Evolutionary conservation across 2,888 invertebrate genomes (phyloP).

Genomic region (Exocentrus adspersus): DNA sequence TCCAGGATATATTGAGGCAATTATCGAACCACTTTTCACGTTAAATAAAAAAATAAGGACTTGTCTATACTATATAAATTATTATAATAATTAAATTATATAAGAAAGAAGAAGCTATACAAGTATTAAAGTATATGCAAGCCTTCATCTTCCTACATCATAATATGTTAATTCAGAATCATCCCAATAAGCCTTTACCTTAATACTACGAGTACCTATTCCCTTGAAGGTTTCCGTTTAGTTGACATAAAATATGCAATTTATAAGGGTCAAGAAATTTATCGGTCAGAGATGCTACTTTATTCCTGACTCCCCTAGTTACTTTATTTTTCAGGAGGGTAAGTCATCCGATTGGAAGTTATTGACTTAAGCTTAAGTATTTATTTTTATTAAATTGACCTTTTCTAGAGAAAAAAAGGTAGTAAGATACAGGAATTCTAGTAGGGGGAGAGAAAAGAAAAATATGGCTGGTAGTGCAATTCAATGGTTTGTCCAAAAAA

Average conservation of each 20-base stretch:
- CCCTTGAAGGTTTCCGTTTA: background rate
- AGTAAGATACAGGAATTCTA: too few relatives aligned
- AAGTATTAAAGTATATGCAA: too few relatives aligned
- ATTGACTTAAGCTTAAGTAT: background rate
- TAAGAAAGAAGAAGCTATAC: too few relatives aligned
- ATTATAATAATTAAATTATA: too few relatives aligned
- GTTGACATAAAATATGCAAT: conserved; percentile 13
- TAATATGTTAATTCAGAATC: background rate
- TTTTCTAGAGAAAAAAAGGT: background rate
- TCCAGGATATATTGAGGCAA: too few relatives aligned
- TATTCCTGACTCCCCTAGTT: background rate
- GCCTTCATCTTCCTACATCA: too few relatives aligned
- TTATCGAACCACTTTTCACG: too few relatives aligned
- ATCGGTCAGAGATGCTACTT: background rate
- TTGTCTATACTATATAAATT: too few relatives aligned
- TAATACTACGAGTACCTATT: background rate
- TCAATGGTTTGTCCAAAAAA: too few relatives aligned
- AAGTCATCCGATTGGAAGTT: conserved; percentile 3
- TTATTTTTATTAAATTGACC: background rate
- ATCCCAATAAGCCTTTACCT: background rate
- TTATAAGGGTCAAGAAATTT: conserved; percentile 6
- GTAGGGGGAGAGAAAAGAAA: too few relatives aligned
- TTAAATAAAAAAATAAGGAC: too few relatives aligned
- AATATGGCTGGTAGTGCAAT: too few relatives aligned
- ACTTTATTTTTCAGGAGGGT: conserved; percentile 3